A percentile compares a stretch with the other conserved stretches of the same genome.
These are phyloP conservation scores for Protobothrops mucrosquamatus DNA, from an alignment of 2,113 vertebrate genomes.

Conservation along the genomic window DNA sequence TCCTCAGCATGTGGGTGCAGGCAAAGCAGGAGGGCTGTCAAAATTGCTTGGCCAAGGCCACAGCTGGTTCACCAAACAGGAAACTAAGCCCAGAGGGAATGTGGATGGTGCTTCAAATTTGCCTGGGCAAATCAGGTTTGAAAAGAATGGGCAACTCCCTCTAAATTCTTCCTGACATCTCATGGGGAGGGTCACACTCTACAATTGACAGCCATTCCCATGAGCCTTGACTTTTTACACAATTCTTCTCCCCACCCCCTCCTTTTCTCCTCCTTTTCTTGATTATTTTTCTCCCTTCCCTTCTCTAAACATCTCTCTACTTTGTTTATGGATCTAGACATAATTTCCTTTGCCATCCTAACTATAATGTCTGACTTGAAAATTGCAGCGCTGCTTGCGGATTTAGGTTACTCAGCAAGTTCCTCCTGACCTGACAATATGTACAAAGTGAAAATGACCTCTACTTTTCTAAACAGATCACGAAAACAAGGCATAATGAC, in stretches of 20 bases:
- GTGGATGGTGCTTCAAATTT: not conserved
- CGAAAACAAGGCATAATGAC: not conserved
- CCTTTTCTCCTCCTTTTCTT: not conserved
- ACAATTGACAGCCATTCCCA: not conserved
- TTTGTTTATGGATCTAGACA: not conserved
- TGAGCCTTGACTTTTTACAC: not conserved
- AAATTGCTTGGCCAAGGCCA: not conserved
- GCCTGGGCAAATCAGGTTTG: not conserved
- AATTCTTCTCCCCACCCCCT: not conserved
- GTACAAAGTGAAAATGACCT: not conserved
- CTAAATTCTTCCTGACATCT: not conserved
- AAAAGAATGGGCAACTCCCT: not conserved
- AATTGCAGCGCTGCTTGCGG: not conserved
- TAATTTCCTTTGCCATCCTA: not conserved
- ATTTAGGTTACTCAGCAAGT: not conserved
- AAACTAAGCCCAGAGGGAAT: not conserved
- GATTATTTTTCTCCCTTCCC: not conserved
- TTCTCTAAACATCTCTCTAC: not conserved
- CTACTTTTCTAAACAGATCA: not conserved
- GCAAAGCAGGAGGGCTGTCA: not conserved
- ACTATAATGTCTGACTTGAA: not conserved
- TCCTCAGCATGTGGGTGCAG: not conserved
- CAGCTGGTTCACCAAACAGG: not conserved
- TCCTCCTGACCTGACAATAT: not conserved
- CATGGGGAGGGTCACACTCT: not conserved